Percentiles rank a stretch among this genome's conserved stretches.
Conservation (phyloP, 2,888 invertebrate species). For the Ectemnius lituratus region DNA sequence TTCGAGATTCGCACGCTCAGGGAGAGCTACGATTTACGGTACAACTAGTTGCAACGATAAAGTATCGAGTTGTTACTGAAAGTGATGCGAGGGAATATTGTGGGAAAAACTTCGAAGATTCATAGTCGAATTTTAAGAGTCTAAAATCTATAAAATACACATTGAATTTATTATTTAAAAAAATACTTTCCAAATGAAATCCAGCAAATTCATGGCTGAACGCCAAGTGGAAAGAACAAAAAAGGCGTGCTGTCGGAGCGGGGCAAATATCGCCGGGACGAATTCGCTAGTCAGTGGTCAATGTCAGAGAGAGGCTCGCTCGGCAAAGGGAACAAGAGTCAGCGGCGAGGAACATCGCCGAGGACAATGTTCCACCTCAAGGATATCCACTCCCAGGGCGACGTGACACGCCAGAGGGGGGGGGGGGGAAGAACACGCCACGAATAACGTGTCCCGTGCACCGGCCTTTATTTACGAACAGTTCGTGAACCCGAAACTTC, state of each 20-base stretch:
- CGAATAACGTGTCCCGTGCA: neutral
- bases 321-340: slow-evolving; percentile 41
- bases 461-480: neutral
- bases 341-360: slow-evolving; percentile 36
- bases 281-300: slow-evolving; percentile 41
- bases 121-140: too few relatives aligned
- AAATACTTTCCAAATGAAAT: neutral
- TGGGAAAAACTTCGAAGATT: too few relatives aligned
- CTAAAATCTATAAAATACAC: too few relatives aligned
- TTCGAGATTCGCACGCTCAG: slow-evolving; percentile 50
- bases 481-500: too few relatives aligned
- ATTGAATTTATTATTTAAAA: too few relatives aligned
- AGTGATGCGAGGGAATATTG: too few relatives aligned
- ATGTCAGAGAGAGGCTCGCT: slow-evolving; percentile 39
- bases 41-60: neutral
- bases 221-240: neutral
- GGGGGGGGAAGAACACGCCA: neutral
- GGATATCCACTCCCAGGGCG: slow-evolving; percentile 67
- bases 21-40: slow-evolving; percentile 30
- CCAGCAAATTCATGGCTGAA: neutral
- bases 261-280: slow-evolving; percentile 6
- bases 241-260: neutral
- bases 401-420: slow-evolving; percentile 20
- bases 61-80: too few relatives aligned
- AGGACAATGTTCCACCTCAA: slow-evolving; percentile 74